Evolutionary conservation across 1,140 invertebrate genomes (phyloP), one percentile per base, ranked within the genome.

Genomic region (Lordiphosa stackelbergi): DNA sequence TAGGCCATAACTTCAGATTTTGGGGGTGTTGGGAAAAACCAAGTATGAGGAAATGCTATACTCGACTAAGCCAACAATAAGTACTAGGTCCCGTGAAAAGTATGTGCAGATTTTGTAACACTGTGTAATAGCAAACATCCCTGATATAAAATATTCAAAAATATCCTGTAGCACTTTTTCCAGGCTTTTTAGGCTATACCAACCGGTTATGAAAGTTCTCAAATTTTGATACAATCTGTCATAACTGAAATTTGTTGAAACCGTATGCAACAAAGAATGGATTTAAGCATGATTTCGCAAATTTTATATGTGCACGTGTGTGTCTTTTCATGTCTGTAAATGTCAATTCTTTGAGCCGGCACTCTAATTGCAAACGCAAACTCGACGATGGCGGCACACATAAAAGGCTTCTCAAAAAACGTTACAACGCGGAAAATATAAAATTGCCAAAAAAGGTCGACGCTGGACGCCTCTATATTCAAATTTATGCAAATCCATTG

Each of bases 401-500:
- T 40, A 13, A 11, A 31, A 28, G 9, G 36, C 24, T 45, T 28
- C 31, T 40, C 12, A 59, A 53, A 75, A 62, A 45, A 41, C 35
- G 42, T 46, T 46, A 22, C 34, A 40, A 45, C 34, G 53, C 28
- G 13, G 42, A 59, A 56, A 65, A 71, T 62, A 47, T 10, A 46
- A 60, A 61, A 56, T 22, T 31, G 16, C 19, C 24, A 49, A 47
- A 57, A 70, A 74, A 58, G 66, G 51, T 49, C 49, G 19, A 8
- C 22, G 41, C 9, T 22, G 46, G 11, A 31, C 28, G 28, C 28
- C 28, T 47, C 42, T 45, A 41, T 31, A 24, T 38, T 28, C 24
- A 46, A 77, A 73, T 83, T 64, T 83, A 83, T 83, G 77, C 77
- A 83, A 73, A 83, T 77, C 83, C 77, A 77, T 83, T 77, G 60